Conservation (phyloP, 2,888 invertebrate genomes). For the Epistrophella euchroma region DNA sequence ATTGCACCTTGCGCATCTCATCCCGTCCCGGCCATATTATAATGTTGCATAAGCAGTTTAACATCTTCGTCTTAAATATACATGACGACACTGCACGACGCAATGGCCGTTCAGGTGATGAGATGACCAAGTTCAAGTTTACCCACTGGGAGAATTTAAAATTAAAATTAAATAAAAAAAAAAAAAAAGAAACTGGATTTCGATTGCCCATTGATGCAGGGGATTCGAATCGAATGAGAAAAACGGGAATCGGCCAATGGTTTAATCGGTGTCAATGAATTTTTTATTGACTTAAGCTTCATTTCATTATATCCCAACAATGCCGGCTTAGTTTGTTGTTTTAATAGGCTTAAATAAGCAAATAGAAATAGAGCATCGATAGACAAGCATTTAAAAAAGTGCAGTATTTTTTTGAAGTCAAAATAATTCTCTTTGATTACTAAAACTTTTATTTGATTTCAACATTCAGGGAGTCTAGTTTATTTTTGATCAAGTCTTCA, state of each 20-base stretch:
- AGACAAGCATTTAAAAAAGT: not conserved
- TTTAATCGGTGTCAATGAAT: constrained; percentile 40
- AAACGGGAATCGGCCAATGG: constrained; percentile 26
- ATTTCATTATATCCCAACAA: too few species aligned
- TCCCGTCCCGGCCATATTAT: not conserved
- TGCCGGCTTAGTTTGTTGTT: too few species aligned
- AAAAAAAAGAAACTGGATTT: constrained; percentile 20
- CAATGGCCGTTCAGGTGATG: constrained; percentile 25
- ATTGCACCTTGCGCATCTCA: constrained; percentile 28
- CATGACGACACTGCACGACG: not conserved
- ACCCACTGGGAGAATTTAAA: not conserved
- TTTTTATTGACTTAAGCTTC: constrained; percentile 11
- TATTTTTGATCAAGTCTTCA: too few species aligned
- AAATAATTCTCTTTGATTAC: too few species aligned
- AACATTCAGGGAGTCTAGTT: not conserved
- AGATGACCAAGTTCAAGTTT: constrained; percentile 40
- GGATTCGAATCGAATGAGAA: not conserved
- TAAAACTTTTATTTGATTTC: too few species aligned
- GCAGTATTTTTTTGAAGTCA: too few species aligned
- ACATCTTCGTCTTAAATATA: constrained; percentile 35
- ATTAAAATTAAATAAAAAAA: not conserved
- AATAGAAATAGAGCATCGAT: not conserved
- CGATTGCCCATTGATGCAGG: not conserved
- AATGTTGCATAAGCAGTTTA: constrained; percentile 48
- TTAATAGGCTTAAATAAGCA: not conserved